Conservation (phyloP, 2,888 invertebrate genomes). For the Metopia argyrocephala region DNA sequence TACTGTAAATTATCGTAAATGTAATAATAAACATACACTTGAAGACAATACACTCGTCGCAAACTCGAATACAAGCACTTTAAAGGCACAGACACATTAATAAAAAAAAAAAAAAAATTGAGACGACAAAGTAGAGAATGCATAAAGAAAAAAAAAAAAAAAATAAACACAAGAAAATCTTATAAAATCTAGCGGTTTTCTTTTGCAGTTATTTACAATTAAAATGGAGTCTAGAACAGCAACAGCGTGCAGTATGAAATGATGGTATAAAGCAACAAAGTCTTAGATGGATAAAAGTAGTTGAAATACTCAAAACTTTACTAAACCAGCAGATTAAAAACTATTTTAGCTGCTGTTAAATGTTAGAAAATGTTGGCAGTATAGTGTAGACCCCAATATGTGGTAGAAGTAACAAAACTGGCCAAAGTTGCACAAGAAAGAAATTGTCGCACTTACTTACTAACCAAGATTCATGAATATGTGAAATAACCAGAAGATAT, state of each 20-base stretch:
- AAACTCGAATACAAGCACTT: slow-evolving; percentile 13
- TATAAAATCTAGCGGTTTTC: slow-evolving; percentile 56
- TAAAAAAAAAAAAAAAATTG: slow-evolving; percentile 5
- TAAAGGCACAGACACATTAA: slow-evolving; percentile 47
- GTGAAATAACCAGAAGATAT: too few relatives aligned
- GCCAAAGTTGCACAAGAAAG: slow-evolving; percentile 12
- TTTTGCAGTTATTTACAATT: slow-evolving; percentile 61
- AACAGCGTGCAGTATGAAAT: neutral
- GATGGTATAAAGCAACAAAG: neutral
- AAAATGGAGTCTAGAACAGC: slow-evolving; percentile 54
- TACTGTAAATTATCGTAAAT: slow-evolving; percentile 10
- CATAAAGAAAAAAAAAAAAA: slow-evolving; percentile 9
- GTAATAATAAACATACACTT: slow-evolving; percentile 3
- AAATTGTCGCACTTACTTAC: slow-evolving; percentile 39
- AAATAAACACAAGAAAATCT: slow-evolving; percentile 26
- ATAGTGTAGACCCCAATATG: slow-evolving; percentile 39
- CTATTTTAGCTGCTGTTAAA: slow-evolving; percentile 1
- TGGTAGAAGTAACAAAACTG: slow-evolving; percentile 15
- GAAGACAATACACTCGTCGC: neutral
- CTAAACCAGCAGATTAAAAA: slow-evolving; percentile 33
- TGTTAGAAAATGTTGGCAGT: slow-evolving; percentile 34
- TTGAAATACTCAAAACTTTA: slow-evolving; percentile 5
- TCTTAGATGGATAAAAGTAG: slow-evolving; percentile 27
- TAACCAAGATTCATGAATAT: slow-evolving; percentile 40
- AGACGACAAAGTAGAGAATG: slow-evolving; percentile 12